Evolutionary conservation across 2,888 invertebrate genomes (phyloP), one percentile per base, ranked within the genome.

Genomic region (Monochamus alternatus): DNA sequence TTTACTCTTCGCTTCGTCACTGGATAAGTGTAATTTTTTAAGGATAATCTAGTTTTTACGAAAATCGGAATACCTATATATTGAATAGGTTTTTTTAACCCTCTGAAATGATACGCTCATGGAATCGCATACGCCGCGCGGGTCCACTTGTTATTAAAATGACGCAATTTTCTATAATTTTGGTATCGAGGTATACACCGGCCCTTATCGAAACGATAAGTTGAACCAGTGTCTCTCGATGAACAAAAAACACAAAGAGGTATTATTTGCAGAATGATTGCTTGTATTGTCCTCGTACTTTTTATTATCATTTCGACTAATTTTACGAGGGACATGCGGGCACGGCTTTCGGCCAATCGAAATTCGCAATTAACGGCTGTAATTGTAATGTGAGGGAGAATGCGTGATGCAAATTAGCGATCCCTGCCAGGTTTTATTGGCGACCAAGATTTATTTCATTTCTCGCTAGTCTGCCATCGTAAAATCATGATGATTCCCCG

Each of bases 371-470:
- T 84, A 85, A 80, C 81, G 74, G 78, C 74, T 76, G 81, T 86
- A 86, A 87, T 86, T 85, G 85, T 85, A 86, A 85, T 87, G 87
- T 87, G 87, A 86, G 85, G 83, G 81, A 78, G 86, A 86, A 87
- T 87, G 85, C 85, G 87, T 86, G 82, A 87, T 87, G 87, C 86
- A 87, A 87, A 87, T 87, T 87, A 87, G 73, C 63, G 68, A 70
- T 67, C 69, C 65, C 70, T 59, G 30, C 60, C 43, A 44, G 72
- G 68, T 73, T 77, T 79, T 77, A 77, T 77, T 77, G 38, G 69
- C 69, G 75, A 69, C 77, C 63, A 66, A 79, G 81, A 85, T 86
- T 85, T 86, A 85, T 86, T 84, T 85, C 82, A 81, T 82, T 86
- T 86, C 85, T 83, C 84, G 84, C 81, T 85, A 85, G 83, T 78